phyloP scores from a whole-genome alignment of 2,888 invertebrate genomes.

The Phania funesta region DNA sequence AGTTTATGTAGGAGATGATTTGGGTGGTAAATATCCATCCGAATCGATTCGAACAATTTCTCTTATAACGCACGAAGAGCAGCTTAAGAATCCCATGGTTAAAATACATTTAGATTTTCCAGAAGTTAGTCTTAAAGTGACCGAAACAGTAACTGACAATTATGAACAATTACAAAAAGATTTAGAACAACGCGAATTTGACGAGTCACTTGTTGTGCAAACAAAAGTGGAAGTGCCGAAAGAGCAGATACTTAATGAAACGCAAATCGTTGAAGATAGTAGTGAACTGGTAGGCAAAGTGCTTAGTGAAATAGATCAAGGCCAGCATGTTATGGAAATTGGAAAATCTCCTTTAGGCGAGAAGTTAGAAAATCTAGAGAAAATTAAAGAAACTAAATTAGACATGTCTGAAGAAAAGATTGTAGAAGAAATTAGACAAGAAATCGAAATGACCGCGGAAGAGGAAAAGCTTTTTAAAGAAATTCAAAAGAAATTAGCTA shows the following conservation, averaged over 20 bases:
- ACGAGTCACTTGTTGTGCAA: conserved; percentile 55
- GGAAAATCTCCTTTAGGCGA: background rate
- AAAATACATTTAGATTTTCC: conserved; percentile 84
- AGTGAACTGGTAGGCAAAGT: background rate
- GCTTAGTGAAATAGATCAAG: conserved; percentile 4
- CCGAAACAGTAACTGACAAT: conserved; percentile 76
- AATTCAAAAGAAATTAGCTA: conserved; percentile 78
- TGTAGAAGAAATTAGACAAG: conserved; percentile 28
- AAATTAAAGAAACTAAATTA: background rate
- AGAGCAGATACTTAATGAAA: background rate
- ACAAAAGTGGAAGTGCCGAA: conserved; percentile 7
- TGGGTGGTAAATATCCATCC: conserved; percentile 74
- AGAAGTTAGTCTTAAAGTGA: conserved; percentile 77
- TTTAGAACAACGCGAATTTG: conserved; percentile 66
- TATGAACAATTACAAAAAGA: conserved; percentile 70
- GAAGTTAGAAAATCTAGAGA: conserved; percentile 30
- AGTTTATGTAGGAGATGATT: conserved; percentile 75
- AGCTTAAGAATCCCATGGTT: conserved; percentile 85
- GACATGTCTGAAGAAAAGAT: conserved; percentile 14
- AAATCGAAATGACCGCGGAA: conserved; percentile 75
- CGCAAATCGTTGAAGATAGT: background rate
- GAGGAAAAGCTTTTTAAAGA: conserved; percentile 77
- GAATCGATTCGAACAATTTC: conserved; percentile 82
- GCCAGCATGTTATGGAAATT: background rate
- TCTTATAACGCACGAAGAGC: conserved; percentile 87